A percentile compares a stretch with the other conserved stretches of the same genome.
These are phyloP conservation scores for Ochlodes sylvanus DNA, from an alignment of 2,888 invertebrate genomes.

Conservation along the genomic window DNA sequence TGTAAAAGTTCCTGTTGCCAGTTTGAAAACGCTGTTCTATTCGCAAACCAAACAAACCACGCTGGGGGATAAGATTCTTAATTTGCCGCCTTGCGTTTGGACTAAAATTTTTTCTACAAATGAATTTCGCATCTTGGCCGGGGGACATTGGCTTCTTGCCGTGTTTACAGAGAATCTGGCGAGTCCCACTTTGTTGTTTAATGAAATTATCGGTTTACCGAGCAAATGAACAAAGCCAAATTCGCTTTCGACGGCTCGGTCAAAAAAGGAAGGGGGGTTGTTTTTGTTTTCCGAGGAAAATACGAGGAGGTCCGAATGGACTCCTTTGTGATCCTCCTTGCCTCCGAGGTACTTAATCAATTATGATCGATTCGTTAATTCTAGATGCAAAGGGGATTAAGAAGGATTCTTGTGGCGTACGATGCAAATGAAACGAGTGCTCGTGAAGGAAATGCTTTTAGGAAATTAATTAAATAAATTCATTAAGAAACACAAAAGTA, in stretches of 20 bases:
- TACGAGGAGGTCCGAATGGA: slow-evolving; percentile 63
- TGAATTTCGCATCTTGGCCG: slow-evolving; percentile 80
- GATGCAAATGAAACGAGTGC: slow-evolving; percentile 33
- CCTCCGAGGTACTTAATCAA: slow-evolving; percentile 78
- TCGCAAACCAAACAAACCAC: slow-evolving; percentile 45
- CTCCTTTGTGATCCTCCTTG: slow-evolving; percentile 76
- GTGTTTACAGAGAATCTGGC: slow-evolving; percentile 76
- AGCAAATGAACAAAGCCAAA: slow-evolving; percentile 85
- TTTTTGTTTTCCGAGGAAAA: slow-evolving; percentile 69
- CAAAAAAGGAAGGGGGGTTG: slow-evolving; percentile 74
- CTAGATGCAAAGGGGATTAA: slow-evolving; percentile 71
- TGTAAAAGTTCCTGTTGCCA: background rate
- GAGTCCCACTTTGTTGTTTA: slow-evolving; percentile 84
- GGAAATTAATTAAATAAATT: slow-evolving; percentile 28
- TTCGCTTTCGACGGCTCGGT: slow-evolving; percentile 74
- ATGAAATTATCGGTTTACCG: slow-evolving; percentile 85
- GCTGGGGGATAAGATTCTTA: slow-evolving; percentile 53
- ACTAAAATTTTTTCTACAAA: slow-evolving; percentile 78
- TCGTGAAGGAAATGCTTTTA: slow-evolving; percentile 29
- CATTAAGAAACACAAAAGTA: background rate
- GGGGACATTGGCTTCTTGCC: slow-evolving; percentile 84
- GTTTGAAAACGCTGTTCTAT: background rate
- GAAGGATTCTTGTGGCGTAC: slow-evolving; percentile 41
- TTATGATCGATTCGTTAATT: slow-evolving; percentile 83
- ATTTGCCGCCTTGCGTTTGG: slow-evolving; percentile 67